These are phyloP conservation scores for Carassius carassius DNA, from an alignment of 2,113 vertebrate species.

Conservation along the genomic window DNA sequence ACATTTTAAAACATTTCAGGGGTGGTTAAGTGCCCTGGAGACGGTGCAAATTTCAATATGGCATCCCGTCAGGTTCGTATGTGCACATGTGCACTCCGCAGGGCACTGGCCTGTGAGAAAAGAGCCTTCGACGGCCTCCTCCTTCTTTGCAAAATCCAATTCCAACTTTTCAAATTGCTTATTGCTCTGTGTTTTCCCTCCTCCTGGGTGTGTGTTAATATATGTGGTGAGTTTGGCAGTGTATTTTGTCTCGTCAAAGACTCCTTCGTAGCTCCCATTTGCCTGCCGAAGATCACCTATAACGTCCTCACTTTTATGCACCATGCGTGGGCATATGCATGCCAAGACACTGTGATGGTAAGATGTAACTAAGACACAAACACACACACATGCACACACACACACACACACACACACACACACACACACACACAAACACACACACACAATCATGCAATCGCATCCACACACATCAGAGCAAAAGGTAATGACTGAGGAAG, in stretches of 20 bases:
- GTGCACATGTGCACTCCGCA: constrained; percentile 67
- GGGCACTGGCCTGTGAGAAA: constrained; percentile 77
- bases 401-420: constrained; percentile 31
- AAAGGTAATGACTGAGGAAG: constrained; percentile 57
- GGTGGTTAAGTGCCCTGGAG: constrained; percentile 70
- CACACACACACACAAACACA: background rate
- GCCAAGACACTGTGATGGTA: constrained; percentile 21
- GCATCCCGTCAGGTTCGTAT: constrained; percentile 64
- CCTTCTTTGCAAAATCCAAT: constrained; percentile 73
- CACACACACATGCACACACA: background rate
- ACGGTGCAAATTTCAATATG: constrained; percentile 74
- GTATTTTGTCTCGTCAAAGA: constrained; percentile 40
- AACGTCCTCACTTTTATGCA: constrained; percentile 43
- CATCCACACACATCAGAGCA: constrained; percentile 33
- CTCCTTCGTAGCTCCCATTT: constrained; percentile 40
- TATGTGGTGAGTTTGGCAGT: constrained; percentile 45
- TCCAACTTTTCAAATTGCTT: constrained; percentile 74
- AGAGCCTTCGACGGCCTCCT: constrained; percentile 59
- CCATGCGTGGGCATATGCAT: constrained; percentile 18
- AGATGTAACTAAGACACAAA: constrained; percentile 43
- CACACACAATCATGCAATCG: constrained; percentile 9
- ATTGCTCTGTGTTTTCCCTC: constrained; percentile 62
- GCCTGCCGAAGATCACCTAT: constrained; percentile 55
- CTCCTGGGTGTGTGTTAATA: constrained; percentile 54
- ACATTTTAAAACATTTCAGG: constrained; percentile 64